phyloP scores from a whole-genome alignment of 2,888 invertebrate species.

The Lycophotia porphyrea region DNA sequence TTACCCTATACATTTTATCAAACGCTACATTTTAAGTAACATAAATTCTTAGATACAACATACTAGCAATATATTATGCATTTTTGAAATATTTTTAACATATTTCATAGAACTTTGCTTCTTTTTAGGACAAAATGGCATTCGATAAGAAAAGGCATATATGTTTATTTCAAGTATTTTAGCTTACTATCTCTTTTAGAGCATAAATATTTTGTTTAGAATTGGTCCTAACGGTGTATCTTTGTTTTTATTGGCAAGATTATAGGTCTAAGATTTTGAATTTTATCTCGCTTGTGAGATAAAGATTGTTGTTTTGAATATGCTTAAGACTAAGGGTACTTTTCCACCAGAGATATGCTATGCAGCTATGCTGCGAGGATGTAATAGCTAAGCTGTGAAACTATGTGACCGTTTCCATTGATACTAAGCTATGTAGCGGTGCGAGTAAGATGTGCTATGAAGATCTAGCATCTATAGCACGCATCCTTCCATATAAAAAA shows the following conservation, averaged over 20 bases:
- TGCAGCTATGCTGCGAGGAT: too few relatives aligned
- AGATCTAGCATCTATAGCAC: too few relatives aligned
- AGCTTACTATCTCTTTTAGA: neutral
- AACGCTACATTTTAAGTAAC: slow-evolving; percentile 48
- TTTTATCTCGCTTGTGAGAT: neutral
- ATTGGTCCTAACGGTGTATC: neutral
- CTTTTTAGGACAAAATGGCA: slow-evolving; percentile 21
- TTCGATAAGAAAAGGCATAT: slow-evolving; percentile 48
- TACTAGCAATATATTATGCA: slow-evolving; percentile 34
- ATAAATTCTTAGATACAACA: slow-evolving; percentile 58
- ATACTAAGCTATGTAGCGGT: too few relatives aligned
- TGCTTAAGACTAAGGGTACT: neutral
- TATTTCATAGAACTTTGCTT: slow-evolving; percentile 23
- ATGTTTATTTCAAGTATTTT: slow-evolving; percentile 15
- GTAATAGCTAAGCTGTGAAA: too few relatives aligned
- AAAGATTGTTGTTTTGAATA: neutral
- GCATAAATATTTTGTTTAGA: slow-evolving; percentile 9
- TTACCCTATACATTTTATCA: slow-evolving; percentile 34
- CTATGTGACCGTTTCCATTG: too few relatives aligned
- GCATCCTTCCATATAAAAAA: too few relatives aligned
- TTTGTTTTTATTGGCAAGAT: neutral
- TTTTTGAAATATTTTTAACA: slow-evolving; percentile 46
- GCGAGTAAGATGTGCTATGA: too few relatives aligned
- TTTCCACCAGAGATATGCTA: too few relatives aligned
- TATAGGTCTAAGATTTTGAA: neutral